Conservation (phyloP, 1,140 invertebrate species). For the Lepeophtheirus salmonis region DNA sequence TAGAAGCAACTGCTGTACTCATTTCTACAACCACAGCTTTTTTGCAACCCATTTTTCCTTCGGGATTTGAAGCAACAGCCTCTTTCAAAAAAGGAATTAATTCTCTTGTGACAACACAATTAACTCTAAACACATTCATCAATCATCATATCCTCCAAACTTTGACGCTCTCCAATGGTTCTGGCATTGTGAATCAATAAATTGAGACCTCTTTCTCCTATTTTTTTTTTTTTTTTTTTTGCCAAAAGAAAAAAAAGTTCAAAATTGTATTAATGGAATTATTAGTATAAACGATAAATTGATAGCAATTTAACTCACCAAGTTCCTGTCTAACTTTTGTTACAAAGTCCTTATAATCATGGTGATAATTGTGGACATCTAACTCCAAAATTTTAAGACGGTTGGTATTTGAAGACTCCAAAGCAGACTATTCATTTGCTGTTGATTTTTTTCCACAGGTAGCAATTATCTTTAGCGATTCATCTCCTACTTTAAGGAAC, state of each 20-base stretch:
- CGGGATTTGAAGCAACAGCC: neutral
- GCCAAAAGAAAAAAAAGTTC: neutral
- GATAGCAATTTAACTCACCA: too few relatives aligned
- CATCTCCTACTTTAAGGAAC: conserved; percentile 31
- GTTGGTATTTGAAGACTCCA: conserved; percentile 18
- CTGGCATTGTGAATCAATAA: conserved; percentile 29
- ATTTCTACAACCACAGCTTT: conserved; percentile 25
- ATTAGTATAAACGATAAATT: too few relatives aligned
- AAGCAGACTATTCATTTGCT: neutral
- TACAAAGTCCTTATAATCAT: too few relatives aligned
- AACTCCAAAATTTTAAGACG: neutral
- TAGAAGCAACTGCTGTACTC: conserved; percentile 25
- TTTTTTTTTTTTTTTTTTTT: neutral
- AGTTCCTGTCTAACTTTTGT: too few relatives aligned
- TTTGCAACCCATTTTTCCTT: neutral
- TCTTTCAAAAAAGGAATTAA: conserved; percentile 23
- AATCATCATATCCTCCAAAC: too few relatives aligned
- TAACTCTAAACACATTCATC: too few relatives aligned
- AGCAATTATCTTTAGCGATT: conserved; percentile 44
- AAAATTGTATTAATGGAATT: too few relatives aligned
- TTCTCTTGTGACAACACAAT: too few relatives aligned
- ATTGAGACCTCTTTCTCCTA: conserved; percentile 20
- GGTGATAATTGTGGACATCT: neutral
- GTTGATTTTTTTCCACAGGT: conserved; percentile 42
- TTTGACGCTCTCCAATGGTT: too few relatives aligned